Base-by-base conservation (phyloP, 2,797 vertebrate genomes). In the Spea hammondii region DNA sequence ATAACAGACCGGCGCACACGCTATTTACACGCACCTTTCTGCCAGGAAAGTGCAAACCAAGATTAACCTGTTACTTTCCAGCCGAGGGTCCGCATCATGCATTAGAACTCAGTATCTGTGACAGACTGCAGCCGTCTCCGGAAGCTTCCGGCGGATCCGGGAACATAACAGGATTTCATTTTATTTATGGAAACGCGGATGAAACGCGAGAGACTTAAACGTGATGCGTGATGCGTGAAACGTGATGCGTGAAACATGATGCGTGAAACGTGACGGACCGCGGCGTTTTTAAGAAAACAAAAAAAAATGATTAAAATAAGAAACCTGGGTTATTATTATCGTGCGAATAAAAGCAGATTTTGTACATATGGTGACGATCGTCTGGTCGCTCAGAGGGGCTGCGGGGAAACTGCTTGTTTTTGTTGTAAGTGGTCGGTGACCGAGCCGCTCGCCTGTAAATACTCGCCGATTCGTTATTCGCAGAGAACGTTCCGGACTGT, bases 331-430 rank as follows among this genome's bases (percentile, higher is more conserved):
- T 87, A 88, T 85, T 86, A 88, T 85, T 86, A 65, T 85, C 87
- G 84, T 89, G 88, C 85, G 76, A 78, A 79, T 87, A 83, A 85
- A 17, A 72, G 47, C 74, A 65, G 55, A 17, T 89, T 91, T 88
- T 91, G 87, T 93, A 93, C 93, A 92, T 91, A 88, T 12, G 83
- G 78, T 86, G 86, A 83, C 32, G 32, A 32, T 32, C 32, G 32
- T 32, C 32, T 32, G 32, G 0, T 32, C 2, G 32, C 32, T 32
- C 32, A 2, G 32, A 32, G 32, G 32, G 32, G 32, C 32, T 32
- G 32, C 32, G 32, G 32, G 32, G 32, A 32, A 32, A 32, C 32
- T 32, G 32, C 32, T 32, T 32, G 32, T 32, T 32, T 32, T 1
- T 32, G 32, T 32, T 32, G 32, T 32, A 32, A 32, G 32, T 2